Conservation (phyloP, 2,888 invertebrate species). For the Scaptodrosophila latifasciaeformis region DNA sequence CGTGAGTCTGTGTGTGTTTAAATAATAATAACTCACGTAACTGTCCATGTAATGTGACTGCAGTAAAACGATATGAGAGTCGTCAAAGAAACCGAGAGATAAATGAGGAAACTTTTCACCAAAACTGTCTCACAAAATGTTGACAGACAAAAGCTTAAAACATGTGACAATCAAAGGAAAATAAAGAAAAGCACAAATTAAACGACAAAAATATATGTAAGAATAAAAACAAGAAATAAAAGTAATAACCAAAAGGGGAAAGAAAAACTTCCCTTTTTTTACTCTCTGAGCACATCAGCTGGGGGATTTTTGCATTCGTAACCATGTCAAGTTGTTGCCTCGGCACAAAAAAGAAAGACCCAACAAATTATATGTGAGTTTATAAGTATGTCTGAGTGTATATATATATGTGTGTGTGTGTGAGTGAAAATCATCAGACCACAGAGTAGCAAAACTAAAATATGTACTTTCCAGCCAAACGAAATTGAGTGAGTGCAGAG, state of each 20-base stretch:
- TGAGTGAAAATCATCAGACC: slow-evolving; percentile 38
- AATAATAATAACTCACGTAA: too few relatives aligned
- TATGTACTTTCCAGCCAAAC: slow-evolving; percentile 55
- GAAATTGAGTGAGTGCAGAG: slow-evolving; percentile 50
- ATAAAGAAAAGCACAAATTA: too few relatives aligned
- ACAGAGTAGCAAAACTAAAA: slow-evolving; percentile 42
- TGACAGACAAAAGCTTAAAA: not conserved
- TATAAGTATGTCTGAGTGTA: too few relatives aligned
- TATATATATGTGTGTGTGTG: not conserved
- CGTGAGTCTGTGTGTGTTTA: too few relatives aligned
- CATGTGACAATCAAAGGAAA: too few relatives aligned
- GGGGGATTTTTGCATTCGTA: slow-evolving; percentile 13
- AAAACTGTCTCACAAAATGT: not conserved
- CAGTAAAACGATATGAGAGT: not conserved
- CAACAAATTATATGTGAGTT: slow-evolving; percentile 4
- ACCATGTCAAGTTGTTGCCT: slow-evolving; percentile 44
- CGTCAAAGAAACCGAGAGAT: not conserved
- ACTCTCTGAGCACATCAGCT: too few relatives aligned
- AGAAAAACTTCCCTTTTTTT: too few relatives aligned
- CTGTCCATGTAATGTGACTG: slow-evolving; percentile 22
- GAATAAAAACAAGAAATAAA: too few relatives aligned
- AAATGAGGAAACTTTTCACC: not conserved
- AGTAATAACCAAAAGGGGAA: too few relatives aligned
- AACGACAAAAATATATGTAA: too few relatives aligned
- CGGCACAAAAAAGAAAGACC: too few relatives aligned